Percentiles rank a stretch among this genome's conserved stretches.
phyloP scores from a whole-genome alignment of 23 tunicate genomes.

The Halocynthia roretzi region DNA sequence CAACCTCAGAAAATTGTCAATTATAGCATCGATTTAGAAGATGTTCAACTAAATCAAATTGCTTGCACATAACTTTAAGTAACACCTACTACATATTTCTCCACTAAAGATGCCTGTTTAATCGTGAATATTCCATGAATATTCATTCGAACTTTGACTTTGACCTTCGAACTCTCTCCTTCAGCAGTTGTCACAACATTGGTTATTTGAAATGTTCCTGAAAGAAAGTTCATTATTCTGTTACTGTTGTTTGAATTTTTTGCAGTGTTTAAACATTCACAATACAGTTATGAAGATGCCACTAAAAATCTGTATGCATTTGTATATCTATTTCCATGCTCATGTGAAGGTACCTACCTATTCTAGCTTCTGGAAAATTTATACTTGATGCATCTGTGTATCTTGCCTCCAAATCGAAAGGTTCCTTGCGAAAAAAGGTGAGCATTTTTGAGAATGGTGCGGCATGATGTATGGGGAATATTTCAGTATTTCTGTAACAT shows the following conservation, averaged over 20 bases:
- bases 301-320: too few relatives aligned
- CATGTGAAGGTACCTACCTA: conserved; percentile 31
- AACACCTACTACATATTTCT: conserved; percentile 28
- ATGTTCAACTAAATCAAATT: neutral
- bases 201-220: conserved; percentile 45
- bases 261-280: too few relatives aligned
- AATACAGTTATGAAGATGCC: too few relatives aligned
- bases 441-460: conserved; percentile 81
- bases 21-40: neutral
- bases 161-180: conserved; percentile 68
- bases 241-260: too few relatives aligned
- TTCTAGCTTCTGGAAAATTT: conserved; percentile 42
- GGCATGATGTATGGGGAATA: conserved; percentile 67
- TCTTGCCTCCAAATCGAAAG: conserved; percentile 47
- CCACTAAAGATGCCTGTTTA: conserved; percentile 69
- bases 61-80: neutral
- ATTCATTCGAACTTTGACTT: conserved; percentile 86
- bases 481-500: conserved; percentile 56
- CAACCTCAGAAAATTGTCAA: conserved; percentile 26
- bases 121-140: conserved; percentile 71
- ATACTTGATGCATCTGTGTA: conserved; percentile 48
- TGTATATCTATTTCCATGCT: too few relatives aligned
- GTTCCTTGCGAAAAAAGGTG: conserved; percentile 76
- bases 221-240: neutral
- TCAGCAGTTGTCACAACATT: conserved; percentile 56